These are phyloP conservation scores for Copidosoma floridanum DNA, from an alignment of 1,140 invertebrate species.

Conservation along the genomic window DNA sequence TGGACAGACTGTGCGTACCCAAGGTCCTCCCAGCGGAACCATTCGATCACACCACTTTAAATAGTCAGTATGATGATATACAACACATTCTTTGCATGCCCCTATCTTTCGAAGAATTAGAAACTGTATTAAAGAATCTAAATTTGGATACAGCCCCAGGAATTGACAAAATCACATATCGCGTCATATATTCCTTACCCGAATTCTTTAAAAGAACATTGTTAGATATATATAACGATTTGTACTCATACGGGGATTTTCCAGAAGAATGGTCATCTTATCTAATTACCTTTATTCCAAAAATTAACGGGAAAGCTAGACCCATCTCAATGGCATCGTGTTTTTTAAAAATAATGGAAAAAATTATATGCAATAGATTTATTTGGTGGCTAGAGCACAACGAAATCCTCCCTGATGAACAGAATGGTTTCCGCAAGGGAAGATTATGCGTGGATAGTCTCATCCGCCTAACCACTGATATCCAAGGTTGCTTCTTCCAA, in stretches of 20 bases:
- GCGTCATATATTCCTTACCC: not conserved
- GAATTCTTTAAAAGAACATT: slow-evolving; percentile 1
- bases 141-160: not conserved
- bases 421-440: not conserved
- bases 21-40: not conserved
- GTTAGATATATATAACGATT: not conserved
- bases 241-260: not conserved
- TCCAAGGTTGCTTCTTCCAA: too few relatives aligned
- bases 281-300: slow-evolving; percentile 13
- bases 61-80: not conserved
- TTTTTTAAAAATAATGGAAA: slow-evolving; percentile 12
- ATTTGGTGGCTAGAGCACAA: not conserved
- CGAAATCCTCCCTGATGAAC: not conserved
- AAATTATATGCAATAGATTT: slow-evolving; percentile 1
- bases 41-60: not conserved
- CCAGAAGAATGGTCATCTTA: not conserved
- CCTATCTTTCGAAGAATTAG: too few relatives aligned
- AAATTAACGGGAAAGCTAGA: slow-evolving; percentile 1
- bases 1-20: not conserved
- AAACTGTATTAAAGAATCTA: too few relatives aligned
- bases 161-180: not conserved
- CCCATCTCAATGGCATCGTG: not conserved
- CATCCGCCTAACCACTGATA: not conserved
- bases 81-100: not conserved
- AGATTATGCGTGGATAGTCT: slow-evolving; percentile 9